A percentile compares a stretch with the other conserved stretches of the same genome.
These are phyloP conservation scores for Lysandra bellargus DNA, from an alignment of 2,888 invertebrate species.

Conservation along the genomic window DNA sequence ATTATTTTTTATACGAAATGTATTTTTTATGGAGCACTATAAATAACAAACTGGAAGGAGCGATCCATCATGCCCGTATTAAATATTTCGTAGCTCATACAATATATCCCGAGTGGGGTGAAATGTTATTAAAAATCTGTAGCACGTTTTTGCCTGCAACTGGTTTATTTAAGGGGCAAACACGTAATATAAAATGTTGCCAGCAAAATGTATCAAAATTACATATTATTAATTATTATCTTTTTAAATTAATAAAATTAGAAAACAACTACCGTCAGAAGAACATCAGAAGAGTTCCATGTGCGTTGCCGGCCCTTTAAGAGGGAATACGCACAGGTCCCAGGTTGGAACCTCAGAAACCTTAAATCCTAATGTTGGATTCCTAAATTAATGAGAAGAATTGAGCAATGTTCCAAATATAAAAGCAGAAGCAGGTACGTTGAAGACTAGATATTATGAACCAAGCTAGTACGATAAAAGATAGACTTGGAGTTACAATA, in stretches of 20 bases:
- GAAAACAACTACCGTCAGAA: too few relatives aligned
- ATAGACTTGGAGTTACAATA: neutral
- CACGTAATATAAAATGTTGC: neutral
- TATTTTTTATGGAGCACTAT: neutral
- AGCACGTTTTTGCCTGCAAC: neutral
- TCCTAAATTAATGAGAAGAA: neutral
- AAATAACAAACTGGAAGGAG: neutral
- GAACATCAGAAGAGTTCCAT: too few relatives aligned
- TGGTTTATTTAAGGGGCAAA: neutral
- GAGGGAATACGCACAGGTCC: too few relatives aligned
- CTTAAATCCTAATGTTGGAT: neutral
- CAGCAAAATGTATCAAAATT: neutral
- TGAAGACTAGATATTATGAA: neutral
- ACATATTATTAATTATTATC: too few relatives aligned
- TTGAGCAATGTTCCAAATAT: neutral
- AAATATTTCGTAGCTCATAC: slow-evolving; percentile 16
- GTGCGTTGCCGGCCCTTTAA: too few relatives aligned
- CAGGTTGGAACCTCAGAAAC: too few relatives aligned
- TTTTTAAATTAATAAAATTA: too few relatives aligned
- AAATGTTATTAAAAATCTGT: neutral
- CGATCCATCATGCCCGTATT: neutral
- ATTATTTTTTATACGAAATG: neutral
- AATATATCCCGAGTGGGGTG: neutral
- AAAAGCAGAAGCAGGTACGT: neutral
- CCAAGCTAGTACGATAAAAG: neutral